phyloP scores from a whole-genome alignment of 1,140 invertebrate genomes.

The Coboldia fuscipes region DNA sequence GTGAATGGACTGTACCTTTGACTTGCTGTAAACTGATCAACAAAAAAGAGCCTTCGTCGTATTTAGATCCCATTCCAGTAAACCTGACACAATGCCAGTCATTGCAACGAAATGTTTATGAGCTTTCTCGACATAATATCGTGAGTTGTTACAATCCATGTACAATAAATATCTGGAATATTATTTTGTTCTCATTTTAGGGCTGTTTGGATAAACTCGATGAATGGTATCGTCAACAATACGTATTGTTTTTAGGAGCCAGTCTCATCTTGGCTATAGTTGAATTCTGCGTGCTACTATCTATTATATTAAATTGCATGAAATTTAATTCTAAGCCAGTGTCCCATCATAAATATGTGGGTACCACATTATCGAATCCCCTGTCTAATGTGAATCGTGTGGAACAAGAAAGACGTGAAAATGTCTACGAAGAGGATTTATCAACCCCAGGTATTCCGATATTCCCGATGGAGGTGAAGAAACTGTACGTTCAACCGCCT shows the following conservation, averaged over 20 bases:
- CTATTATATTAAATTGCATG: constrained; percentile 44
- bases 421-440: constrained; percentile 15
- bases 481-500: constrained; percentile 13
- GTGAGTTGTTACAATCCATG: constrained; percentile 3
- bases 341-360: background rate
- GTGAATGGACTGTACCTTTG: constrained; percentile 48
- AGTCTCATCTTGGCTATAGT: constrained; percentile 40
- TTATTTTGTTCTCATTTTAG: constrained; percentile 23
- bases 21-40: constrained; percentile 57
- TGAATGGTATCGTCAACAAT: constrained; percentile 55
- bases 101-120: constrained; percentile 30
- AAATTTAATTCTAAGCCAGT: constrained; percentile 18
- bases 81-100: constrained; percentile 51
- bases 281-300: constrained; percentile 43
- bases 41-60: constrained; percentile 28
- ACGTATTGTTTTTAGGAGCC: constrained; percentile 40
- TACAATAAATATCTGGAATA: constrained; percentile 1
- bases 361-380: background rate
- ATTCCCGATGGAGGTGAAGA: constrained; percentile 13
- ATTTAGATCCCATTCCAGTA: constrained; percentile 51
- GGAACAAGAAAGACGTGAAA: constrained; percentile 11
- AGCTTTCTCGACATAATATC: constrained; percentile 37
- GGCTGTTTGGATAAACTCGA: constrained; percentile 48
- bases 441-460: constrained; percentile 7
- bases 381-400: background rate